Base-by-base conservation (phyloP, 2,888 invertebrate species). In the Eledona agricola region DNA sequence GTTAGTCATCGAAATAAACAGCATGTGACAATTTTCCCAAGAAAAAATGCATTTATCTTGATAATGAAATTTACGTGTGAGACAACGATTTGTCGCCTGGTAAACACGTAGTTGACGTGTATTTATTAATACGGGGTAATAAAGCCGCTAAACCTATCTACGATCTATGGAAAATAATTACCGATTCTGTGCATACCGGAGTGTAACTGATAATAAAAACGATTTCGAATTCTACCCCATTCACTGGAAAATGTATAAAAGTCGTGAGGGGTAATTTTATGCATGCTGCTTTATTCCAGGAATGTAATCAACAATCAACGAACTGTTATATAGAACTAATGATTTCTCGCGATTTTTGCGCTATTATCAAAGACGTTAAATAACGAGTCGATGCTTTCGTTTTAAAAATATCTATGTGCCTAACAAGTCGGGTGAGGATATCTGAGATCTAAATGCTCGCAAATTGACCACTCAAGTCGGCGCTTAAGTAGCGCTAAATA, bases 21-120 rank as follows among this genome's bases (percentile, higher is more conserved):
- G 45, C 64, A 66, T 59, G 60, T 66, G 66, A 52, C 57, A 56
- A 45, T 59, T 59, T 65, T 62, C 66, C 64, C 62, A 66, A 59
- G 63, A 63, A 64, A 60, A 42, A 54, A 49, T 54, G 59, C 57
- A 54, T 57, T 54, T 55, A 52, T 59, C 56, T 54, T 40, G 56
- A 57, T 55, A 60, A 60, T 57, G 45, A 35, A 29, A 54, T 60
- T 62, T 52, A 57, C 57, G 58, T 60, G 58, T 60, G 57, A 53
- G 51, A 57, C 57, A 53, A 53, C 55, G 50, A 60, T 60, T 60
- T 60, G 58, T 55, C 58, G 51, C 52, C 47, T 29, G 22, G 40
- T 49, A 37, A 45, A 51, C 35, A 49, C 31, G 53, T 47, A 50
- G 32, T 47, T 52, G 35, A 42, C 42, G 42, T 55, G 47, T 51